These are phyloP conservation scores for Phlogophora meticulosa DNA, from an alignment of 2,888 invertebrate species.

Conservation along the genomic window DNA sequence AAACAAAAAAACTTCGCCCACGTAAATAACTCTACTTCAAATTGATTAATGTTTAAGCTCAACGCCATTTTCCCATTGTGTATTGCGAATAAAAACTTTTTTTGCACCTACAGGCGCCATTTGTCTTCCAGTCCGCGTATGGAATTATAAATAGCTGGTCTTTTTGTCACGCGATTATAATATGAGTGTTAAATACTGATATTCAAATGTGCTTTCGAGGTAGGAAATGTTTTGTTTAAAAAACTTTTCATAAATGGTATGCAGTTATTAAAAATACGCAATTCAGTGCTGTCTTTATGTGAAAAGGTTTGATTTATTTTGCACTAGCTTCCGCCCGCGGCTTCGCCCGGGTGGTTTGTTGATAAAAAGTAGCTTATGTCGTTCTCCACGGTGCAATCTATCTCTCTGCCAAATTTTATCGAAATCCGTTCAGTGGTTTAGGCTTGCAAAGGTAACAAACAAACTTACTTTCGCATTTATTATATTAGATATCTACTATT, in stretches of 20 bases:
- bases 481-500: no score
- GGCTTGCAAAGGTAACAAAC: no score
- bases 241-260: not conserved
- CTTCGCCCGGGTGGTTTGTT: no score
- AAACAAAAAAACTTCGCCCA: slow-evolving; percentile 42
- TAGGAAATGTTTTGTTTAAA: not conserved
- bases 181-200: slow-evolving; percentile 50
- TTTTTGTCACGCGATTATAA: slow-evolving; percentile 60
- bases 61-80: slow-evolving; percentile 56
- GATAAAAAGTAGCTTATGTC: no score
- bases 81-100: slow-evolving; percentile 63
- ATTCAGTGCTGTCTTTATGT: no score
- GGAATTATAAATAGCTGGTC: slow-evolving; percentile 61
- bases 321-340: no score
- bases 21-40: slow-evolving; percentile 60
- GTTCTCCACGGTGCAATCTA: no score
- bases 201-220: slow-evolving; percentile 31
- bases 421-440: no score
- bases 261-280: not conserved
- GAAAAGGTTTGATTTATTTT: no score
- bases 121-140: slow-evolving; percentile 58
- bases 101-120: slow-evolving; percentile 64
- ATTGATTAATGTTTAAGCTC: slow-evolving; percentile 58
- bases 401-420: no score
- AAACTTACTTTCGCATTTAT: no score